Evolutionary conservation across 2,888 invertebrate genomes (phyloP).

Genomic region (Chrysolina oricalcia): DNA sequence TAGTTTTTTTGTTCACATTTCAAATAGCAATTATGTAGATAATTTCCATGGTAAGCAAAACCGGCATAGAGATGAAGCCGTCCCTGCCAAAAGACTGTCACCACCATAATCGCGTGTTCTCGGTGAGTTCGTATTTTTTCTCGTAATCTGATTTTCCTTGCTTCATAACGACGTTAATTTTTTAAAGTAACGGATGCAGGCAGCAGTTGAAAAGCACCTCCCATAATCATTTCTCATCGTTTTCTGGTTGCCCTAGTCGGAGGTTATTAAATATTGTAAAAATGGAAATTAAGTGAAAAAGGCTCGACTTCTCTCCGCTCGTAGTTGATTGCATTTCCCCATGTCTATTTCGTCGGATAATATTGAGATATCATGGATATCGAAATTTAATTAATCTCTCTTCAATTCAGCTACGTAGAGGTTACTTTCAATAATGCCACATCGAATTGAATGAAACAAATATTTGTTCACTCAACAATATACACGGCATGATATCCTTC

Average conservation of each 20-base stretch:
- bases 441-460: too few species aligned
- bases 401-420: too few species aligned
- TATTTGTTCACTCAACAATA: too few species aligned
- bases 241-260: slow-evolving; percentile 40
- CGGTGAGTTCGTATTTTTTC: slow-evolving; percentile 55
- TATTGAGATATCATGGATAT: too few species aligned
- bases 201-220: slow-evolving; percentile 42
- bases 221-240: slow-evolving; percentile 45
- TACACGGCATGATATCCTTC: too few species aligned
- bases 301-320: background rate
- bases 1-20: too few species aligned
- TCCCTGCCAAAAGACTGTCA: slow-evolving; percentile 51
- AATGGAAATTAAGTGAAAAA: background rate
- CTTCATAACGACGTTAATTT: slow-evolving; percentile 50
- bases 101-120: slow-evolving; percentile 53
- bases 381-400: too few species aligned
- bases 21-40: too few species aligned
- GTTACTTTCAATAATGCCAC: too few species aligned
- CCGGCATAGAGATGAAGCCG: slow-evolving; percentile 14
- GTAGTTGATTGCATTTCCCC: too few species aligned
- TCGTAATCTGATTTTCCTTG: slow-evolving; percentile 51
- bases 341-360: too few species aligned
- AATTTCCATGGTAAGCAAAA: too few species aligned
- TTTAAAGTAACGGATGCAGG: slow-evolving; percentile 48
- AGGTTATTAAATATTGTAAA: slow-evolving; percentile 36